A percentile compares a stretch with the other conserved stretches of the same genome.
Evolutionary conservation across 2,888 invertebrate species (phyloP).

Genomic region (Euproctis similis): DNA sequence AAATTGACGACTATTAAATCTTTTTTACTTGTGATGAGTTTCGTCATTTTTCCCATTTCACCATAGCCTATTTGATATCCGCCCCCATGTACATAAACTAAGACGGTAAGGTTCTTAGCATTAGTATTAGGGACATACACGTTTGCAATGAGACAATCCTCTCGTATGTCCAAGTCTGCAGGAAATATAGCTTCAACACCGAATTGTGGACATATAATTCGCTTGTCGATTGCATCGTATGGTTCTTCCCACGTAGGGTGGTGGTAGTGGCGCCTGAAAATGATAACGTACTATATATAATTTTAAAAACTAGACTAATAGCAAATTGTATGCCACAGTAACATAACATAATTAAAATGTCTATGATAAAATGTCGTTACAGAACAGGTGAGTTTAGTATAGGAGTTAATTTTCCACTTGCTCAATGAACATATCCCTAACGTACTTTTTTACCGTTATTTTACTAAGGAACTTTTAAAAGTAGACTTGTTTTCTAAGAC

Average conservation of each 20-base stretch:
- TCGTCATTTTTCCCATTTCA: not conserved
- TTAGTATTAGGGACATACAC: constrained; percentile 3
- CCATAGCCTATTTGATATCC: constrained; percentile 2
- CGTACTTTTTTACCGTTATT: no score
- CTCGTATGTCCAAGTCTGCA: not conserved
- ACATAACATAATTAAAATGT: no score
- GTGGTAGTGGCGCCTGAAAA: constrained; percentile 2
- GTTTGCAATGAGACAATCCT: constrained; percentile 4
- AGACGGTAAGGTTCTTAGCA: constrained; percentile 1
- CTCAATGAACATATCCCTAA: no score
- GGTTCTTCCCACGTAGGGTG: constrained; percentile 3
- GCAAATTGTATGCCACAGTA: no score
- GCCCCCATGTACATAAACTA: constrained; percentile 4
- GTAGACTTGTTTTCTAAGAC: no score
- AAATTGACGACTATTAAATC: constrained; percentile 2
- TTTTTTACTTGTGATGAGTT: constrained; percentile 1
- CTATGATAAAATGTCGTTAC: no score
- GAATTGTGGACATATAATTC: constrained; percentile 4
- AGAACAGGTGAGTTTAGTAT: no score
- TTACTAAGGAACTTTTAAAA: no score
- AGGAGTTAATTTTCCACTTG: no score
- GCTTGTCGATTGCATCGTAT: constrained; percentile 1
- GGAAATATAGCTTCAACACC: not conserved
- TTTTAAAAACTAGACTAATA: no score
- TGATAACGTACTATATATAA: no score